Conservation (phyloP, 1,140 invertebrate species). For the Cylas formicarius region DNA sequence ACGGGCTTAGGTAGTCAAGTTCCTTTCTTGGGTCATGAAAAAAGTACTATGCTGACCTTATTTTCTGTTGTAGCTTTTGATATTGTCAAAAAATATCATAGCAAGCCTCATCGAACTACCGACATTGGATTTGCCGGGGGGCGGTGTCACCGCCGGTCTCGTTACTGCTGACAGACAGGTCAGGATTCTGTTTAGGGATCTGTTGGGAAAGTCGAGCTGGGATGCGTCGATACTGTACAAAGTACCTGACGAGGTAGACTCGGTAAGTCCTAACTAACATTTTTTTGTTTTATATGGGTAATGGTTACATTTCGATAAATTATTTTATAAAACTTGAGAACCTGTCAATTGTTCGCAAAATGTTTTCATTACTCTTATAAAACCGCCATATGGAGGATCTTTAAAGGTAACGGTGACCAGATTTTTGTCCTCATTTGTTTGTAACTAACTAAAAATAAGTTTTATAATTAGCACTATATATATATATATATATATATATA, state of each 20-base stretch:
- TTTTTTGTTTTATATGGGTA: too few species aligned
- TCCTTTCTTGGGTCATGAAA: neutral
- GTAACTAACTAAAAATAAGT: too few species aligned
- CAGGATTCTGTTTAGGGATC: constrained; percentile 78
- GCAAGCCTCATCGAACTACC: constrained; percentile 89
- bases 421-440: too few species aligned
- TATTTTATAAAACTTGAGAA: too few species aligned
- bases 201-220: constrained; percentile 96
- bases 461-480: too few species aligned
- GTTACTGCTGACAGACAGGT: constrained; percentile 64
- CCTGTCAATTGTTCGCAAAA: neutral
- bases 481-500: too few species aligned
- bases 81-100: constrained; percentile 75
- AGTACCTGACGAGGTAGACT: constrained; percentile 46
- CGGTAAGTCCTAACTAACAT: constrained; percentile 12
- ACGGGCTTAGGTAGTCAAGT: neutral
- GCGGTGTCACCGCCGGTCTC: constrained; percentile 69
- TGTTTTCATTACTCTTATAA: constrained; percentile 11
- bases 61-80: constrained; percentile 66
- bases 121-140: constrained; percentile 73
- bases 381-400: too few species aligned
- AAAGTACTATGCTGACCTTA: too few species aligned
- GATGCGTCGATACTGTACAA: constrained; percentile 86
- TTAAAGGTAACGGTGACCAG: too few species aligned
- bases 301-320: too few species aligned